phyloP scores from a whole-genome alignment of 2,113 vertebrate species.

The Diadophis punctatus region DNA sequence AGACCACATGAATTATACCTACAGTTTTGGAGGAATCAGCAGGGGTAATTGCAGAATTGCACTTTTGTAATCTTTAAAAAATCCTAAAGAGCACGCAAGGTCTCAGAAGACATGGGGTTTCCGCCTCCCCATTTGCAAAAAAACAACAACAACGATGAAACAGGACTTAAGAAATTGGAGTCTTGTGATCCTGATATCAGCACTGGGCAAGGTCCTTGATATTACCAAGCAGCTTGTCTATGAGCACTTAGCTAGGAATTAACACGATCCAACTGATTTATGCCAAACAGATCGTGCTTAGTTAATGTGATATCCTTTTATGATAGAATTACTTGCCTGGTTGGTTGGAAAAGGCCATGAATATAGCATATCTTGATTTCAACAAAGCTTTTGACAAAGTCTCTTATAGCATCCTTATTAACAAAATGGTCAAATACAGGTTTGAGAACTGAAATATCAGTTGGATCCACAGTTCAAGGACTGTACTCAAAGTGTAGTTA shows the following conservation, averaged over 20 bases:
- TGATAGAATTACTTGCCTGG: background rate
- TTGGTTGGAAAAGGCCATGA: background rate
- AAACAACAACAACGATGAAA: background rate
- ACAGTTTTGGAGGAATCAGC: background rate
- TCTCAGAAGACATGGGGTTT: background rate
- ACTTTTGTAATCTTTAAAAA: background rate
- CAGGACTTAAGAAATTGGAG: background rate
- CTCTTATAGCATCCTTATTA: background rate
- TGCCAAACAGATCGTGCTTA: background rate
- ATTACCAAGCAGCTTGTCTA: background rate
- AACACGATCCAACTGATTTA: background rate
- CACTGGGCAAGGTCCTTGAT: background rate
- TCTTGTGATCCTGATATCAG: background rate
- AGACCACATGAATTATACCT: background rate
- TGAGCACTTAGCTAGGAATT: background rate
- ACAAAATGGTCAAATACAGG: background rate
- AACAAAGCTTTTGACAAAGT: background rate
- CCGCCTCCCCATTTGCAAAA: background rate
- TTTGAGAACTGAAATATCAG: background rate
- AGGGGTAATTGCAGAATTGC: background rate
- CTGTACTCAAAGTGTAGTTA: background rate
- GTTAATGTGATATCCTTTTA: background rate
- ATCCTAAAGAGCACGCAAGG: background rate
- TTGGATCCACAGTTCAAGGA: background rate
- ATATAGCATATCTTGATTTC: background rate